Base-by-base conservation (phyloP, 2,113 vertebrate species). In the Colaptes auratus region DNA sequence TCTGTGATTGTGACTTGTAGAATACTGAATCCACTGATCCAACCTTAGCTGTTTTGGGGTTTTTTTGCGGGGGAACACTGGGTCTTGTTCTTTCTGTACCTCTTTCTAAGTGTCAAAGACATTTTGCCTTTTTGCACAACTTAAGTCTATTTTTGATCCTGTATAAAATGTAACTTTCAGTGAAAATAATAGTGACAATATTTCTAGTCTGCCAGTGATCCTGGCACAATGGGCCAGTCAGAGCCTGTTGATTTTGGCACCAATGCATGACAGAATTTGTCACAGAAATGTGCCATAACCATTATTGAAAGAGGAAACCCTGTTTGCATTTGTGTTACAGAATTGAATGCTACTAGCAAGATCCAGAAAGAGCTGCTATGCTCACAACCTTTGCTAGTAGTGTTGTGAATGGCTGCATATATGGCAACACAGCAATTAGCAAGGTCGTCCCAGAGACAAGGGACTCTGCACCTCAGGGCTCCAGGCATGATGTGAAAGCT, bases 1-100 rank as follows among this genome's bases (percentile, higher is more conserved):
- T 52, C 50, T 52, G 50, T 52, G 50, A 52, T 52, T 52, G 23
- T 1, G 0, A 44, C 17, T 0, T 0, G 25, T 42, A 33, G 16
- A 71, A 64, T 14, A 72, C 5, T 46, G 24, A 76, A 72, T 76
- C 20, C 30, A 67, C 30, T 33, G 46, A 65, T 83, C 19, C 11
- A 28, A 36, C 4, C 2, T 23, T 18, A 14, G 52, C 27, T 53
- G 82, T 39, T 69, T 10, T 27, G 23, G 23, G 50, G 23, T 25
- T 18, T 35, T 70, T 52, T 35, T 82, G n/a, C n/a, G n/a, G 24
- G 15, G 10, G 18, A 48, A 27, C 12, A 27, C 20, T 30, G 27
- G 21, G 18, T 11, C 31, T n/a, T 35, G 11, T 61, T 88, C 8
- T 82, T 77, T 70, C 56, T 39, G 24, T 52, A 39, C 20, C 2